Base-by-base conservation (phyloP, 2,113 vertebrate genomes). In the Regulus satrapa region DNA sequence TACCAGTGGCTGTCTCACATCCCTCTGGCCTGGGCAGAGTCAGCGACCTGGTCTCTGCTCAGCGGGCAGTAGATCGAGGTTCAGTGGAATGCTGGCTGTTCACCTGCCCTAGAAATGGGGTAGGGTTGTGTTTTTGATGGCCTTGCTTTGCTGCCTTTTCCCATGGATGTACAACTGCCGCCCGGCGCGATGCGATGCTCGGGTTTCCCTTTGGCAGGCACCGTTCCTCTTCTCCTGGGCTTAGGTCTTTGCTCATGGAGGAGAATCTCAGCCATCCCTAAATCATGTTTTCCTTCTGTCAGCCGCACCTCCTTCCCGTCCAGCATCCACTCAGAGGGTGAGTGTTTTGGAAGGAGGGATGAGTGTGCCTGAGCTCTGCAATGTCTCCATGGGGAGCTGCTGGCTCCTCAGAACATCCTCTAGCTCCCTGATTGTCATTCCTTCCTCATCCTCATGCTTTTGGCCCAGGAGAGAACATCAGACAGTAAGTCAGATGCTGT, bases 171-270 rank as follows among this genome's bases (percentile, higher is more conserved):
- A 5, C 73, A 72, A 12, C 32, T 1, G 2, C 21, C 0, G 0
- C 72, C 55, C 18, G 63, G 67, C 14, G 14, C 0, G 0, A 23
- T 12, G 46, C 0, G 1, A 3, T 40, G 79, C 67, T 90, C 52
- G 6, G 20, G 6, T 92, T 96, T 93, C 90, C 26, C 26, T 93
- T 87, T 64, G 54, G 48, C 63, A 75, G 25, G 31, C 10, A 3
- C 28, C 17, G 38, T 23, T 88, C 40, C 51, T 45, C 54, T 88
- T 54, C 59, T 83, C 14, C 55, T 78, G 2, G 3, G 11, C 52
- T 34, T 49, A 55, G 29, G 43, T 34, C 29, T 85, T 34, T 23
- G 36, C 28, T 59, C 1, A 0, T 12, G 49, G 18, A 68, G 43
- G 26, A 75, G 69, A 76, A 36, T 29, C 36, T 85, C 74, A 82